Evolutionary conservation across 2,888 invertebrate genomes (phyloP).

Genomic region (Aphrophora alni): DNA sequence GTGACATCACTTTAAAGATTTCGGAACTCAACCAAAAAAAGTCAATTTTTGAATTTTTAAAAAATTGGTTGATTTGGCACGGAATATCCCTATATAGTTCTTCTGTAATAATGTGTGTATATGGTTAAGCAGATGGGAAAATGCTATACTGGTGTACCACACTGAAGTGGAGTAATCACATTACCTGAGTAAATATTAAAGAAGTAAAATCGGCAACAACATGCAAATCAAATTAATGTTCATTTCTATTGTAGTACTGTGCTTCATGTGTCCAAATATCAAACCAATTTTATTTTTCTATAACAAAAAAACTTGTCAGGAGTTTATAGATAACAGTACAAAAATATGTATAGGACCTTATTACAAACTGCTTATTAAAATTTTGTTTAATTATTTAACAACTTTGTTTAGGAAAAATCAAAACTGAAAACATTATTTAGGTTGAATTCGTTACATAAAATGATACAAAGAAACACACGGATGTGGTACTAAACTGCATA

Average conservation of each 20-base stretch:
- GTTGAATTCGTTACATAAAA: no score
- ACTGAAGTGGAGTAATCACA: background rate
- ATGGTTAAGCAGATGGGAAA: background rate
- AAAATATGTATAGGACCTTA: background rate
- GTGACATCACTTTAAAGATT: no score
- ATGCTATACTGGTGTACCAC: background rate
- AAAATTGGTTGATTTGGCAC: no score
- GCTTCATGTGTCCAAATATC: background rate
- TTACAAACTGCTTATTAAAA: background rate
- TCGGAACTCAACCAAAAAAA: no score
- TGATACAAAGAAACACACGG: no score
- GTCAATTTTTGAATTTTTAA: no score
- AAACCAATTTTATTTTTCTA: background rate
- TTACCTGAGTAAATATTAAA: background rate
- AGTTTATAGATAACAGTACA: background rate
- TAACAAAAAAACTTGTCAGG: background rate
- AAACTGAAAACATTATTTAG: background rate
- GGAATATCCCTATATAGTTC: no score
- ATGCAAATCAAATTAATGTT: background rate
- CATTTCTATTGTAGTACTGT: background rate
- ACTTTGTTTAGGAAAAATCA: no score
- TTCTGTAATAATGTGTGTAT: no score
- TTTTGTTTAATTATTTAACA: no score
- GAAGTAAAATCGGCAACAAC: no score
- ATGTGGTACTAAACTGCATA: no score